phyloP scores from a whole-genome alignment of 2,113 vertebrate genomes.

The Clinocottus analis region DNA sequence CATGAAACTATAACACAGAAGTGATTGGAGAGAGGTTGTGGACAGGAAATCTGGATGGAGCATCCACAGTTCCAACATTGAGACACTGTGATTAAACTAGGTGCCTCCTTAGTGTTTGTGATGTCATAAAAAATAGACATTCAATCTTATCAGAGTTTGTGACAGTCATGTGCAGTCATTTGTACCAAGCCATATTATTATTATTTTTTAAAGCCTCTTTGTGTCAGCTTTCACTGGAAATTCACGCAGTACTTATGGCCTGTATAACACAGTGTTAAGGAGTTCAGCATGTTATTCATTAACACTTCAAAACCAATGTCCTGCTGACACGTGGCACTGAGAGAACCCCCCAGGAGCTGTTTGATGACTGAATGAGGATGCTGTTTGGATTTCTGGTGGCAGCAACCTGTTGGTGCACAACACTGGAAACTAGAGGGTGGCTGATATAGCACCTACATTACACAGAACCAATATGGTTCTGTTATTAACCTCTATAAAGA shows the following conservation, averaged over 20 bases:
- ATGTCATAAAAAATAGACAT: constrained; percentile 9
- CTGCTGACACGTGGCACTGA: constrained; percentile 50
- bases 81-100: constrained; percentile 20
- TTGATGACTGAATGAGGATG: constrained; percentile 39
- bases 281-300: constrained; percentile 44
- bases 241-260: constrained; percentile 5
- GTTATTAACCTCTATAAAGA: not conserved
- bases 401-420: constrained; percentile 39
- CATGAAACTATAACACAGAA: not conserved
- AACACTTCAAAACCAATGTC: constrained; percentile 43
- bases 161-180: constrained; percentile 20
- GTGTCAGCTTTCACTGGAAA: constrained; percentile 33
- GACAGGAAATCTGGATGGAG: not conserved
- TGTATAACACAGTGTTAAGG: constrained; percentile 25
- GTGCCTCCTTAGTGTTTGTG: constrained; percentile 17
- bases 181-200: not conserved
- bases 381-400: constrained; percentile 47
- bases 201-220: constrained; percentile 12
- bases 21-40: not conserved
- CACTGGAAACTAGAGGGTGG: constrained; percentile 16
- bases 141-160: constrained; percentile 27
- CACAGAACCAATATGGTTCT: not conserved
- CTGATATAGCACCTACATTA: constrained; percentile 41
- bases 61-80: constrained; percentile 1
- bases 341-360: constrained; percentile 40